A percentile compares a stretch with the other conserved stretches of the same genome.
These are phyloP conservation scores for Drosophila guanche DNA, from an alignment of 1,140 invertebrate genomes.

Conservation along the genomic window DNA sequence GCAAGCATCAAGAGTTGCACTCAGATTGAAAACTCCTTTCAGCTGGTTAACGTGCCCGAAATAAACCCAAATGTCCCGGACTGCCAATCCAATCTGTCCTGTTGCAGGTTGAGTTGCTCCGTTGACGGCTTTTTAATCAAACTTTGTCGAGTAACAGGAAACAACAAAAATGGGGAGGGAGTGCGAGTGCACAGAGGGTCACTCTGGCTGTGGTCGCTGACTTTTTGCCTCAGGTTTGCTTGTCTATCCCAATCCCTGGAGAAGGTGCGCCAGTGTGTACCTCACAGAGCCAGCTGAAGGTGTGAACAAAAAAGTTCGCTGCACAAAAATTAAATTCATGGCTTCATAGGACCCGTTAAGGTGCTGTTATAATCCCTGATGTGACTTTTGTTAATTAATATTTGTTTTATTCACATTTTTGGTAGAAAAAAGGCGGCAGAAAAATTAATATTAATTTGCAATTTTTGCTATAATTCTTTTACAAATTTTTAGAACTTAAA, in stretches of 20 bases:
- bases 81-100: slow-evolving; percentile 12
- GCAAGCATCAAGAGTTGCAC: slow-evolving; percentile 11
- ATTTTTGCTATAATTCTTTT: slow-evolving; percentile 33
- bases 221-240: slow-evolving; percentile 27
- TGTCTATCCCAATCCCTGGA: slow-evolving; percentile 10
- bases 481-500: no score
- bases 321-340: background rate
- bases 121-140: slow-evolving; percentile 52
- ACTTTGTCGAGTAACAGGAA: slow-evolving; percentile 25
- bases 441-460: slow-evolving; percentile 58
- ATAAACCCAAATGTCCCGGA: slow-evolving; percentile 36
- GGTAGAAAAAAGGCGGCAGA: slow-evolving; percentile 17
- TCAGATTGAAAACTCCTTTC: slow-evolving; percentile 20
- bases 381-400: slow-evolving; percentile 50
- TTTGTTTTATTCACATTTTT: slow-evolving; percentile 52
- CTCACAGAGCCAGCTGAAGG: slow-evolving; percentile 21
- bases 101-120: slow-evolving; percentile 22
- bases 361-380: slow-evolving; percentile 21
- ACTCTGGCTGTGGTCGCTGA: slow-evolving; percentile 33
- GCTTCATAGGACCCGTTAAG: no score
- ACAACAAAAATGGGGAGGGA: background rate
- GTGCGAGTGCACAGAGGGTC: background rate
- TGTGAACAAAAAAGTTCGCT: slow-evolving; percentile 33
- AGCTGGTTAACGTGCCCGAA: slow-evolving; percentile 31
- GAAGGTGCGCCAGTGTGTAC: slow-evolving; percentile 4